phyloP scores from a whole-genome alignment of 2,888 invertebrate genomes.

The Drosophila picticornis region DNA sequence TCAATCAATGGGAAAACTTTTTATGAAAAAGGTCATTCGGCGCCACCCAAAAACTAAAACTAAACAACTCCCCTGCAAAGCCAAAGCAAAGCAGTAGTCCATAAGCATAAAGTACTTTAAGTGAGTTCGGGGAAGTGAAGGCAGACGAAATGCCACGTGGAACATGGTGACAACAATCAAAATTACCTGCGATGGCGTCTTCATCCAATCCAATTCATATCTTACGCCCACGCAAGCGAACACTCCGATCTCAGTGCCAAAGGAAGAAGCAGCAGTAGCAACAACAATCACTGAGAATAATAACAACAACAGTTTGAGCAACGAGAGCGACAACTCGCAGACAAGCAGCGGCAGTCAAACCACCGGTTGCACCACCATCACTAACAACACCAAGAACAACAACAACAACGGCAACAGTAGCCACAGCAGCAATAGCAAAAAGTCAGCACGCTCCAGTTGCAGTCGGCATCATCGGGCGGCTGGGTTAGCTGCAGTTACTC shows the following conservation, averaged over 20 bases:
- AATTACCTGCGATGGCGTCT: conserved; percentile 85
- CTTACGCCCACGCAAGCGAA: conserved; percentile 71
- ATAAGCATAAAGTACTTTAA: conserved; percentile 14
- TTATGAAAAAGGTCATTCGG: neutral
- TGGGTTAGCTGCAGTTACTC: neutral
- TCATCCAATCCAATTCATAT: conserved; percentile 85
- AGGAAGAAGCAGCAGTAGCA: conserved; percentile 20
- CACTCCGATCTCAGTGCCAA: conserved; percentile 23
- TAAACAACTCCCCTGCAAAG: neutral
- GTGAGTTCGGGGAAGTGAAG: conserved; percentile 5
- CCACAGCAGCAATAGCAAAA: conserved; percentile 25
- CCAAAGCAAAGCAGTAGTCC: neutral
- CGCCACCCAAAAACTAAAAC: conserved; percentile 3
- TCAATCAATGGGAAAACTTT: conserved; percentile 3
- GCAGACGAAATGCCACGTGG: conserved; percentile 50
- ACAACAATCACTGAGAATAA: conserved; percentile 9
- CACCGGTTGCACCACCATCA: conserved; percentile 18
- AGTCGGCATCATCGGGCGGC: conserved; percentile 35
- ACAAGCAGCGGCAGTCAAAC: conserved; percentile 57
- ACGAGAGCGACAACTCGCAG: conserved; percentile 72
- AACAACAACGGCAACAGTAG: conserved; percentile 18
- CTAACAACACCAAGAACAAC: conserved; percentile 20
- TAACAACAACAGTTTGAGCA: conserved; percentile 41
- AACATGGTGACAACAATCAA: conserved; percentile 85
- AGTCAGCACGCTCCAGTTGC: conserved; percentile 32